Base-by-base conservation (phyloP, 2,797 vertebrate species). In the Acanthis flammea region DNA sequence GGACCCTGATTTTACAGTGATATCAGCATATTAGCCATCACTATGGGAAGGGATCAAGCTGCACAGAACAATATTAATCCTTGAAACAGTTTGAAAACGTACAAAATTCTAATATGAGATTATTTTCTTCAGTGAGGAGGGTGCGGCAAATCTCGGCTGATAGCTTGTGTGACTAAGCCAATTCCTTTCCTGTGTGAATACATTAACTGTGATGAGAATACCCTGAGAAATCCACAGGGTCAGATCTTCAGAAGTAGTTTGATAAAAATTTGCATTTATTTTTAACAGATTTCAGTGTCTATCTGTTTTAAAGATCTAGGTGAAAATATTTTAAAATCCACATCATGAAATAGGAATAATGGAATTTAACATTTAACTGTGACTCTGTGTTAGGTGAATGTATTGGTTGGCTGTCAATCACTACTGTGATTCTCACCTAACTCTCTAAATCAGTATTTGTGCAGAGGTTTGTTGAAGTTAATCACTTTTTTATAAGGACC, bases 401-500 rank as follows among this genome's bases (percentile, higher is more conserved):
- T 67, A 35, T 41, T 80, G 15, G 30, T 87, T 88, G 60, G 35
- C 39, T 66, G 58, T 80, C 95, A 53, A 73, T 80, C n/a, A 41
- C 55, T 87, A 44, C 88, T 76, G 53, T 92, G 66, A 47, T 94
- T 92, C 86, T 92, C 37, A 90, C 48, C 71, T 86, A 19, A 67
- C 67, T 90, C 44, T 85, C 83, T 78, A 91, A 75, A 89, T 88
- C 41, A 54, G 24, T 66, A 88, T 95, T 97, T 91, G 16, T 94
- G 76, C 86, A 48, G 37, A 84, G 73, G 31, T 86, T 88, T 80
- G 55, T 86, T 95, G 75, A 41, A 92, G 88, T 88, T 95, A 93
- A 96, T 97, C 45, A 82, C 15, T 95, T 95, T 95, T 95, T 95
- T 50, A 63, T 97, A 97, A 97, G 92, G 68, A 92, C 74, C 41